These are phyloP conservation scores for Anthoscopus minutus DNA, from an alignment of 2,113 vertebrate genomes.

Conservation along the genomic window DNA sequence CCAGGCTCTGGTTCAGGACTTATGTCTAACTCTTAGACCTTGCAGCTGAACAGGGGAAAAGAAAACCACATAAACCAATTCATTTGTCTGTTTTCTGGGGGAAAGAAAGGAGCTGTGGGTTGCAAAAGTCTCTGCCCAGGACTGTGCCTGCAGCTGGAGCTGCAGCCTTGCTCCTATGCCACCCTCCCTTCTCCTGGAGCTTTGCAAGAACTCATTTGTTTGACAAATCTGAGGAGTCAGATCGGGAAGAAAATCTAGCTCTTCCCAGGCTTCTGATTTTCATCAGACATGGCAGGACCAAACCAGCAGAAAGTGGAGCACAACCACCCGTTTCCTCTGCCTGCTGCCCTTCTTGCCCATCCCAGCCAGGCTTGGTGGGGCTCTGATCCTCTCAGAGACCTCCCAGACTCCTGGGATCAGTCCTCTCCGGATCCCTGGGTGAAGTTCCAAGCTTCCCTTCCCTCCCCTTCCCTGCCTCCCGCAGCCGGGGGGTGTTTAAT, in stretches of 20 bases:
- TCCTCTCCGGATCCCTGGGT: rapidly evolving
- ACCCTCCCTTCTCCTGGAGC: background rate
- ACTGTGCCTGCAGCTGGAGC: background rate
- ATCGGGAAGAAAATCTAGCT: background rate
- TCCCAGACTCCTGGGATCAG: background rate
- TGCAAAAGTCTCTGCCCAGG: rapidly evolving
- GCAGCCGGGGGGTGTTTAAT: background rate
- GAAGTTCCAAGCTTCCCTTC: background rate
- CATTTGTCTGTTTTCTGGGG: background rate
- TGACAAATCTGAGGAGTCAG: background rate
- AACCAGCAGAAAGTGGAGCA: background rate
- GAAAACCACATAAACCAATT: background rate
- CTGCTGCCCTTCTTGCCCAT: background rate
- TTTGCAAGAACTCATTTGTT: background rate
- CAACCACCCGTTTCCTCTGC: background rate
- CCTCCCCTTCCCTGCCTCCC: background rate
- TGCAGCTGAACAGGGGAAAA: background rate
- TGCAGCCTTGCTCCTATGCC: background rate
- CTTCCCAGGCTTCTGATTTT: background rate
- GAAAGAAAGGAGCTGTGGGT: rapidly evolving
- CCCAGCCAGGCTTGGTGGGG: background rate
- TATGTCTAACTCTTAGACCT: background rate
- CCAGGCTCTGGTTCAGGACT: background rate
- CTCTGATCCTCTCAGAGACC: background rate
- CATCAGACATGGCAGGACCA: background rate